phyloP scores from a whole-genome alignment of 1,140 invertebrate species.

The Eufriesea mexicana region DNA sequence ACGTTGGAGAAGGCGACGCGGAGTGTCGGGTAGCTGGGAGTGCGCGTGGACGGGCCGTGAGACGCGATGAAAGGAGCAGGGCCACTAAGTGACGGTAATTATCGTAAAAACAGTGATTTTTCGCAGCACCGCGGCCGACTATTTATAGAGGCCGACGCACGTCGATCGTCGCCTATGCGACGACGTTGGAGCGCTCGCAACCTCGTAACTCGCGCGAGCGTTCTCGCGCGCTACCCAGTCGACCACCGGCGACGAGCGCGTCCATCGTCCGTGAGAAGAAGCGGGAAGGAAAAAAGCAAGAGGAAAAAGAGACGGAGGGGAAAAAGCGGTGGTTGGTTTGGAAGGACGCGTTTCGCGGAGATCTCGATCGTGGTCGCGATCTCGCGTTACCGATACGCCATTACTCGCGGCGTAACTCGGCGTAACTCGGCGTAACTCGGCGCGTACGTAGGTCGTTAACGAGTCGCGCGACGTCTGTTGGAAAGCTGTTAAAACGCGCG shows the following conservation, averaged over 20 bases:
- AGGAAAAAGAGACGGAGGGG: too few relatives aligned
- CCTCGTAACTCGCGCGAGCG: conserved; percentile 9
- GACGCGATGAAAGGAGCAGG: conserved; percentile 67
- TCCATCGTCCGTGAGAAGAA: not conserved
- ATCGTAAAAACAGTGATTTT: conserved; percentile 77
- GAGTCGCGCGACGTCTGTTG: conserved; percentile 29
- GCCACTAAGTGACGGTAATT: conserved; percentile 77
- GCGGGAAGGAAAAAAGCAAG: too few relatives aligned
- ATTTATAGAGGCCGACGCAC: conserved; percentile 80
- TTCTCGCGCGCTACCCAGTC: conserved; percentile 23
- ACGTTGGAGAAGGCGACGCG: not conserved
- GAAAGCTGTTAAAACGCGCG: not conserved
- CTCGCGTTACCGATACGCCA: too few relatives aligned
- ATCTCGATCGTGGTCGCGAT: too few relatives aligned
- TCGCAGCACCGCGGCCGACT: conserved; percentile 71
- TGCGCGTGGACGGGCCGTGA: not conserved
- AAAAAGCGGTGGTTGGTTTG: too few relatives aligned
- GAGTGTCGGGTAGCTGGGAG: not conserved
- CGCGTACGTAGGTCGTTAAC: too few relatives aligned
- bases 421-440: too few relatives aligned
- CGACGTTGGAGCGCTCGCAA: conserved; percentile 14
- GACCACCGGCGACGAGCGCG: not conserved
- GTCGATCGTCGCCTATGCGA: conserved; percentile 61
- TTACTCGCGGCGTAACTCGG: too few relatives aligned
- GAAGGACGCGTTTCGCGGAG: too few relatives aligned